Conservation (phyloP, 2,113 vertebrate genomes). For the Hippocampus barbouri region DNA sequence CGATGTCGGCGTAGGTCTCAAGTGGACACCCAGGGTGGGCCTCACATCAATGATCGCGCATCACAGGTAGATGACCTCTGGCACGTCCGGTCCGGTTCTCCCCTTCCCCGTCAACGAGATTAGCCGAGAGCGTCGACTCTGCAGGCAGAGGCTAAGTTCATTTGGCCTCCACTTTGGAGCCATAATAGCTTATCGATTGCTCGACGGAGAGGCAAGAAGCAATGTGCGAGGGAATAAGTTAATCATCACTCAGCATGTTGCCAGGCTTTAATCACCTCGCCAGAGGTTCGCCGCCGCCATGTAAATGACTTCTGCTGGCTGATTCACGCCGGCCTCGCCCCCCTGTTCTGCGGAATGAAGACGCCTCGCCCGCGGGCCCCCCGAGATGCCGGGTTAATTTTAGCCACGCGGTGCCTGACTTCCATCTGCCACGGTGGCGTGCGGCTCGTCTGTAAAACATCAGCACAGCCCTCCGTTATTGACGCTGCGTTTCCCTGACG, state of each 20-base stretch:
- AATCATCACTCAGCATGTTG: slow-evolving; percentile 64
- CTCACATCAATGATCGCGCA: slow-evolving; percentile 11
- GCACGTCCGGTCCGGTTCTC: slow-evolving; percentile 44
- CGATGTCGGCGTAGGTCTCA: neutral
- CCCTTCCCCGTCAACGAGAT: slow-evolving; percentile 61
- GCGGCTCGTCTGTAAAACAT: slow-evolving; percentile 49
- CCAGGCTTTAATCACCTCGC: slow-evolving; percentile 65
- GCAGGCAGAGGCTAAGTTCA: slow-evolving; percentile 73
- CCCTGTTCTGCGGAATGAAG: slow-evolving; percentile 8
- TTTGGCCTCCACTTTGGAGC: slow-evolving; percentile 68
- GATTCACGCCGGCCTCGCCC: neutral
- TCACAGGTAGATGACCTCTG: slow-evolving; percentile 35
- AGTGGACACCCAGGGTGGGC: neutral
- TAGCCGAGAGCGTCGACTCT: slow-evolving; percentile 69
- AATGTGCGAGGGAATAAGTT: slow-evolving; percentile 68
- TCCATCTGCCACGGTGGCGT: slow-evolving; percentile 50
- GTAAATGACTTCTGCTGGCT: slow-evolving; percentile 47
- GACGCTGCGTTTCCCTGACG: slow-evolving; percentile 43
- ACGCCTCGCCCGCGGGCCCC: slow-evolving; percentile 28
- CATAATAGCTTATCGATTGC: slow-evolving; percentile 80
- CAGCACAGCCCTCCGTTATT: slow-evolving; percentile 27
- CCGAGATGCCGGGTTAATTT: slow-evolving; percentile 52
- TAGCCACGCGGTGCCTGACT: slow-evolving; percentile 45
- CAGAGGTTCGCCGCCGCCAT: slow-evolving; percentile 55
- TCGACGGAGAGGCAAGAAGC: slow-evolving; percentile 65